Base-by-base conservation (phyloP, 2,797 vertebrate genomes). In the Gadopsis bispinosus region DNA sequence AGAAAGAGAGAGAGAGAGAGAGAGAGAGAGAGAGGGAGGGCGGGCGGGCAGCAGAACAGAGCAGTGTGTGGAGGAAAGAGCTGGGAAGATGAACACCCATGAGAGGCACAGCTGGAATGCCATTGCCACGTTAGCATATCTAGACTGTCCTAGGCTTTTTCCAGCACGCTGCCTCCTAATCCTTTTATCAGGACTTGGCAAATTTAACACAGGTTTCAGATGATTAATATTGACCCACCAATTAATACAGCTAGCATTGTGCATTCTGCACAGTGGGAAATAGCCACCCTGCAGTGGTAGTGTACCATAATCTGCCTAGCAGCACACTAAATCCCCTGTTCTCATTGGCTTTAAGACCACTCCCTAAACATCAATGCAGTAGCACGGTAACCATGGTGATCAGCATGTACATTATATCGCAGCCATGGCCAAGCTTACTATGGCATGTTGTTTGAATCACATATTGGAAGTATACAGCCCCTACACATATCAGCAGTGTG, bases 251-350 rank as follows among this genome's bases (percentile, higher is more conserved):
- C 48, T 69, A 4, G 43, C 8, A 19, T 79, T 65, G 76, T 76
- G 26, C 70, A n/a, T 43, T 73, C 35, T 63, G 33, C 76, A 54
- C 76, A 73, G 75, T 31, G 58, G 73, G 73, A 73, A 68, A 50
- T 17, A 54, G 43, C 73, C 35, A 68, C 70, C 74, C 47, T 45
- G 64, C 63, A 58, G 73, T 61, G 64, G 12, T 53, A 3, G 43
- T 62, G 71, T 76, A 22, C 29, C 43, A 19, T 85, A 87, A 87
- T 93, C 92, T 94, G 89, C 90, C 90, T 89, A 85, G 92, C 87
- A 91, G 85, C 89, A 90, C 79, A 69, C 31, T 58, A 69, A 55
- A 83, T 79, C 68, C 80, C 17, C 39, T 26, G 8, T 77, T 90
- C 79, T 80, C 72, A 92, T 90, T 91, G 90, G 89, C 83, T 83